These are phyloP conservation scores for Cottoperca gobio DNA, from an alignment of 2,797 vertebrate genomes.

Conservation along the genomic window DNA sequence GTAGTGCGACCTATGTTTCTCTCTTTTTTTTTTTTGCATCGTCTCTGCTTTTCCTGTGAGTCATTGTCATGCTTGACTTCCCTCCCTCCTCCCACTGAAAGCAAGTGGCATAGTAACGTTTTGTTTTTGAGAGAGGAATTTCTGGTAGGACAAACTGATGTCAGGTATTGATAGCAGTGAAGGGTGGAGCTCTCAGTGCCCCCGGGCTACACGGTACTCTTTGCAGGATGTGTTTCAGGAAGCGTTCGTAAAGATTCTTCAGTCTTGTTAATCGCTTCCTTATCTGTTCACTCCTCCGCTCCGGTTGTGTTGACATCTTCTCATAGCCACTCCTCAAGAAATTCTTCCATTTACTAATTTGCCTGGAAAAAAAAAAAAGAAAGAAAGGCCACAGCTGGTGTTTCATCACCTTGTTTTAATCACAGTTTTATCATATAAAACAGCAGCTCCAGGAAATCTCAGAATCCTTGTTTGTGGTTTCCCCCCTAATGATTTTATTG, in stretches of 20 bases:
- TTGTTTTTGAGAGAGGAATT: constrained; percentile 39
- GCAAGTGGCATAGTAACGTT: constrained; percentile 11
- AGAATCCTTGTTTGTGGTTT: constrained; percentile 53
- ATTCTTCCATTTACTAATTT: constrained; percentile 18
- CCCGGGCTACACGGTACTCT: constrained; percentile 14
- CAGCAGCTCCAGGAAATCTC: constrained; percentile 44
- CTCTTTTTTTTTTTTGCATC: constrained; percentile 18
- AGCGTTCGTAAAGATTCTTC: constrained; percentile 26
- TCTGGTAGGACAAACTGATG: constrained; percentile 50
- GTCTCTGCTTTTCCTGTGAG: constrained; percentile 60
- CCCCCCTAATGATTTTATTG: constrained; percentile 58
- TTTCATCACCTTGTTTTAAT: constrained; percentile 48
- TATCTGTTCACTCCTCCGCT: not conserved
- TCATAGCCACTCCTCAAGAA: not conserved
- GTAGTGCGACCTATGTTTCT: constrained; percentile 25
- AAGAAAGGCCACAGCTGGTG: constrained; percentile 16
- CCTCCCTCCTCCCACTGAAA: constrained; percentile 18
- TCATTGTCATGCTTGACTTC: constrained; percentile 46
- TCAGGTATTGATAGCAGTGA: constrained; percentile 49
- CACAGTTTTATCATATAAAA: constrained; percentile 38
- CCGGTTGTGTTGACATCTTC: constrained; percentile 12
- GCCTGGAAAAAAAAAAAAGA: constrained; percentile 26
- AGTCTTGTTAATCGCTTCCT: constrained; percentile 31
- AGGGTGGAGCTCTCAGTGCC: constrained; percentile 47
- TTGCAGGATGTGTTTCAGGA: constrained; percentile 49